Conservation (phyloP, 2,888 invertebrate genomes). For the Euzophera pinguis region DNA sequence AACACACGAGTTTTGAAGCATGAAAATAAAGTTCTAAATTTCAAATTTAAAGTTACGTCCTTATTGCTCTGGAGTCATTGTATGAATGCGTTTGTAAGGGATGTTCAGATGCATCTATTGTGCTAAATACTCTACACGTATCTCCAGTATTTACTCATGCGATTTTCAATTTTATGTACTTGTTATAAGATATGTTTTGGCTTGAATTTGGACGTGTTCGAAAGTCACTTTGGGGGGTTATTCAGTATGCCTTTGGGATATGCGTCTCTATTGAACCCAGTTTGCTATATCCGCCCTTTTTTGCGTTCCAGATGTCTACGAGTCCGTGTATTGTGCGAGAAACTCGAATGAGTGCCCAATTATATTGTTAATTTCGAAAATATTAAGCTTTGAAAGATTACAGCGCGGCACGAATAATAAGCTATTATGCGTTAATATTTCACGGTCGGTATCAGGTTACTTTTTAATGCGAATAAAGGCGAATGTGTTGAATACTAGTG, state of each 20-base stretch:
- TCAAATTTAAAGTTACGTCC: constrained; percentile 21
- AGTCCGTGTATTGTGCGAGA: constrained; percentile 48
- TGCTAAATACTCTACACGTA: constrained; percentile 29
- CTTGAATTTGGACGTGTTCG: constrained; percentile 18
- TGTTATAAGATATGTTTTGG: constrained; percentile 24
- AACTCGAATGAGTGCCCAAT: constrained; percentile 71
- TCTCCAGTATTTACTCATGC: constrained; percentile 17
- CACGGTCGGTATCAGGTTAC: constrained; percentile 42
- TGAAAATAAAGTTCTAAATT: constrained; percentile 25
- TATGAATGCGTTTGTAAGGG: constrained; percentile 70
- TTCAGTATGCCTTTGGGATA: constrained; percentile 57
- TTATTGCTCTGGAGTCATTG: constrained; percentile 30
- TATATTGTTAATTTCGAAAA: constrained; percentile 79
- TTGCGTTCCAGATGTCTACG: constrained; percentile 68
- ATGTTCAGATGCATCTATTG: constrained; percentile 70
- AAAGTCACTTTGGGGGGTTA: constrained; percentile 17
- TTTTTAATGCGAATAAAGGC: constrained; percentile 18
- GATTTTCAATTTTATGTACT: constrained; percentile 28
- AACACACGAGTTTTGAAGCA: constrained; percentile 29
- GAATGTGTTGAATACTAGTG: constrained; percentile 11
- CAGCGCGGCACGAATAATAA: constrained; percentile 70
- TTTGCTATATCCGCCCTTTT: constrained; percentile 78
- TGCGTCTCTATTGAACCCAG: constrained; percentile 65
- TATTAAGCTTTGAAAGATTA: constrained; percentile 73
- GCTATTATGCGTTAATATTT: constrained; percentile 52